Evolutionary conservation across 2,888 invertebrate species (phyloP).

Genomic region (Cerceris rybyensis): DNA sequence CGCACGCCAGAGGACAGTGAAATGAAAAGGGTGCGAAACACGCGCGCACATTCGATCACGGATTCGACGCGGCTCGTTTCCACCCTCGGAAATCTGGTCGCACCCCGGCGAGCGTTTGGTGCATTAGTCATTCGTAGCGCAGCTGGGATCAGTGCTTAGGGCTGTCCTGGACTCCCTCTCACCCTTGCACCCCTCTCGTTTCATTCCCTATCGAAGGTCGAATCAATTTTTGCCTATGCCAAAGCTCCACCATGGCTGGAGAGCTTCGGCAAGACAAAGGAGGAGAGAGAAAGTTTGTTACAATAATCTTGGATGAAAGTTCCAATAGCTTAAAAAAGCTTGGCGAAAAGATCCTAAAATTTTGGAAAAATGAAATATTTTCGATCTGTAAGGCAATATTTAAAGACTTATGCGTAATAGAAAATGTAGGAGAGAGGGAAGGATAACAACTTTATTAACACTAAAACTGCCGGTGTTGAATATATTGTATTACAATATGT

Average conservation of each 20-base stretch:
- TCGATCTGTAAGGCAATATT: no score
- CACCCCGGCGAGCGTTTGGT: constrained; percentile 70
- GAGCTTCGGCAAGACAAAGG: background rate
- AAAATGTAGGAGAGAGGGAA: no score
- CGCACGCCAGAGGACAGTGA: constrained; percentile 1
- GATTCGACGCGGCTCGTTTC: constrained; percentile 58
- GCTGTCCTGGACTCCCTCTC: constrained; percentile 27
- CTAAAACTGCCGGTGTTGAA: no score
- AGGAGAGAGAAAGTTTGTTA: no score
- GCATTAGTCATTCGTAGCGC: constrained; percentile 77
- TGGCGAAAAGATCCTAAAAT: no score
- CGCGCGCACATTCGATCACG: constrained; percentile 43
- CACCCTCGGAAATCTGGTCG: constrained; percentile 71
- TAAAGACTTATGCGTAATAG: no score
- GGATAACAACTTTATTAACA: no score
- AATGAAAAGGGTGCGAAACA: constrained; percentile 32
- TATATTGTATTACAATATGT: no score
- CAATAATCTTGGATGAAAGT: no score
- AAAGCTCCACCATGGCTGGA: background rate
- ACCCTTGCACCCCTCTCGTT: background rate
- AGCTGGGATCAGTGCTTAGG: constrained; percentile 58
- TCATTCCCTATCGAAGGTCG: constrained; percentile 46
- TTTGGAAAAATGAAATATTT: no score
- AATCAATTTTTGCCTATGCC: constrained; percentile 50
- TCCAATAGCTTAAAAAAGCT: no score